A percentile compares a stretch with the other conserved stretches of the same genome.
These are phyloP conservation scores for Phymastichus coffea DNA, from an alignment of 1,140 invertebrate species.

Conservation along the genomic window DNA sequence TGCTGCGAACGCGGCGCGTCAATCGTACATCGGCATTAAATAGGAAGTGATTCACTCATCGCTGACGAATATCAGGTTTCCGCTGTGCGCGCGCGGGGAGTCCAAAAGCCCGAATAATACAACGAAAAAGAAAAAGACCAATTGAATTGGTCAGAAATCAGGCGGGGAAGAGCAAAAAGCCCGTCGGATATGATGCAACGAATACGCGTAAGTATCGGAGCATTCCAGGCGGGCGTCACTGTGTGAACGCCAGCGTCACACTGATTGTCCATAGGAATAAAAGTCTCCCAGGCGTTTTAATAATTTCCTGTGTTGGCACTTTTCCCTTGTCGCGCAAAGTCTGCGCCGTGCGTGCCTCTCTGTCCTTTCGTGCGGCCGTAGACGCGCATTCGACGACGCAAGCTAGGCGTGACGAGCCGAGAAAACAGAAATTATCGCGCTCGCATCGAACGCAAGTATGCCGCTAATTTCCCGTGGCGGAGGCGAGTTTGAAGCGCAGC, in stretches of 20 bases:
- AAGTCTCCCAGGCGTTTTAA: slow-evolving; percentile 27
- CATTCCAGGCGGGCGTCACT: not conserved
- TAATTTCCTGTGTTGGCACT: slow-evolving; percentile 27
- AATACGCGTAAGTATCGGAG: slow-evolving; percentile 3
- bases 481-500: not conserved
- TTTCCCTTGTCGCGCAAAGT: too few relatives aligned
- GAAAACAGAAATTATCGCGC: slow-evolving; percentile 24
- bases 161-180: too few relatives aligned
- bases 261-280: too few relatives aligned
- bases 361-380: too few relatives aligned
- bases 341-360: too few relatives aligned
- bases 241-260: slow-evolving; percentile 1
- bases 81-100: not conserved
- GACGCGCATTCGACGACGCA: slow-evolving; percentile 17
- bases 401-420: slow-evolving; percentile 16
- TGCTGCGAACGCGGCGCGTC: too few relatives aligned
- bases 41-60: slow-evolving; percentile 23
- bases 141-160: too few relatives aligned
- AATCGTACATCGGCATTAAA: not conserved
- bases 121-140: too few relatives aligned
- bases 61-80: slow-evolving; percentile 5
- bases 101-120: too few relatives aligned
- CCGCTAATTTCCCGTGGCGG: slow-evolving; percentile 5
- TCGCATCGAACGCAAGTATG: slow-evolving; percentile 9
- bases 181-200: too few relatives aligned